phyloP scores from a whole-genome alignment of 2,113 vertebrate genomes.

The Herpailurus yagouaroundi region DNA sequence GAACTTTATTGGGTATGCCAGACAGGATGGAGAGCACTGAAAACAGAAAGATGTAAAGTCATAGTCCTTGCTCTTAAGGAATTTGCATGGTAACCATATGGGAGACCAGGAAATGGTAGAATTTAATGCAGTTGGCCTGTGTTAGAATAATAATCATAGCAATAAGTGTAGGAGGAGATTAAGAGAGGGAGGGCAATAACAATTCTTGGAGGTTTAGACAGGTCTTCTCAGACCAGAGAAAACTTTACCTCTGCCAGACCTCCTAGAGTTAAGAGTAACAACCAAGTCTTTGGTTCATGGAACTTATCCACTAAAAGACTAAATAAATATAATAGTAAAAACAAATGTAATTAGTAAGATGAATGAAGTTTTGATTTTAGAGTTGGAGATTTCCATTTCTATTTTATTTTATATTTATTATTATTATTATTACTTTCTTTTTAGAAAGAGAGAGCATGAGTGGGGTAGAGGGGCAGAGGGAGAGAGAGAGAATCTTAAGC shows the following conservation, averaged over 20 bases:
- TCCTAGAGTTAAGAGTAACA: not conserved
- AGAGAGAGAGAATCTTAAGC: no score
- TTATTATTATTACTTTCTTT: no score
- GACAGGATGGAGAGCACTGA: not conserved
- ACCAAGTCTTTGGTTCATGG: not conserved
- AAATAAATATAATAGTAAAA: not conserved
- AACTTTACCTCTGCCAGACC: not conserved
- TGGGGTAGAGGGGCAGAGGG: no score
- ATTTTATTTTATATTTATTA: no score
- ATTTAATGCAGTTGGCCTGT: not conserved
- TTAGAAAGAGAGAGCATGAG: no score
- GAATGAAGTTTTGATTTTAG: not conserved
- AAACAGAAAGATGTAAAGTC: not conserved
- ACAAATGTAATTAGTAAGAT: not conserved
- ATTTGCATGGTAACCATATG: not conserved
- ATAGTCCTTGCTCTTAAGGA: not conserved
- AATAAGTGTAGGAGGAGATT: not conserved
- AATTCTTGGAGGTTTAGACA: not conserved
- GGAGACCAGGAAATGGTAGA: not conserved
- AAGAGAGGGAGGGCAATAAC: not conserved
- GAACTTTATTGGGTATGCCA: not conserved
- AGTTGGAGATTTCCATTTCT: constrained; percentile 8
- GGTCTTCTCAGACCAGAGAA: not conserved
- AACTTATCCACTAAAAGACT: not conserved
- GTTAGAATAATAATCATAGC: not conserved